phyloP scores from a whole-genome alignment of 2,113 vertebrate species.

The Myrmecophaga tridactyla region DNA sequence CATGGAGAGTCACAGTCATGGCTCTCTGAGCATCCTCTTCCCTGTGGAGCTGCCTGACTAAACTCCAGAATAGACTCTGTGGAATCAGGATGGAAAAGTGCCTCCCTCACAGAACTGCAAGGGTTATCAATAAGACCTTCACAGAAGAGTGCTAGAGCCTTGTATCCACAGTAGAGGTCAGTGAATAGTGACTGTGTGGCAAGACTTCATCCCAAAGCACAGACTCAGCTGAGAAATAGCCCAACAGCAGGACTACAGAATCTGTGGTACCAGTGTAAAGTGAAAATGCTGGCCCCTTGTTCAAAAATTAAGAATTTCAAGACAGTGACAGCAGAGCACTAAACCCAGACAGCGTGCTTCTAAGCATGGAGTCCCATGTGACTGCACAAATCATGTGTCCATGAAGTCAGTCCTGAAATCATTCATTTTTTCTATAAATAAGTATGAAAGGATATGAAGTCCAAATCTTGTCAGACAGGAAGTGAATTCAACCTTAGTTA shows the following conservation, averaged over 20 bases:
- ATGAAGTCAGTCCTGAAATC: neutral
- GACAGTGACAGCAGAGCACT: neutral
- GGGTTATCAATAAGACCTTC: too few species aligned
- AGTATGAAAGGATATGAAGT: too few species aligned
- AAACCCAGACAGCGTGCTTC: neutral
- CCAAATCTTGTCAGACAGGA: neutral
- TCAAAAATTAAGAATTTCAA: too few species aligned
- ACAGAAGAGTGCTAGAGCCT: too few species aligned
- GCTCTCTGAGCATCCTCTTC: too few species aligned
- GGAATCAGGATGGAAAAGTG: too few species aligned
- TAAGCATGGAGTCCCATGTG: accelerated
- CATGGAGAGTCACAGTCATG: too few species aligned
- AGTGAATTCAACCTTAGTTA: too few species aligned
- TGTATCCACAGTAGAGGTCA: accelerated
- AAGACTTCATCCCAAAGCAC: neutral
- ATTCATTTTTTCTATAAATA: neutral
- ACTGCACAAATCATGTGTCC: neutral
- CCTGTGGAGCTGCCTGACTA: too few species aligned
- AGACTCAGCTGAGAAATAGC: neutral
- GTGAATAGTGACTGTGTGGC: neutral
- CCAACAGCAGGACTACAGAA: neutral
- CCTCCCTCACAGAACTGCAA: too few species aligned
- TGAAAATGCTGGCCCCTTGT: too few species aligned
- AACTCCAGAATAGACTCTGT: too few species aligned
- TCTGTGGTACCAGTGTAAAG: neutral